Conservation (phyloP, 2,113 vertebrate species). For the Triplophysa dalaica region DNA sequence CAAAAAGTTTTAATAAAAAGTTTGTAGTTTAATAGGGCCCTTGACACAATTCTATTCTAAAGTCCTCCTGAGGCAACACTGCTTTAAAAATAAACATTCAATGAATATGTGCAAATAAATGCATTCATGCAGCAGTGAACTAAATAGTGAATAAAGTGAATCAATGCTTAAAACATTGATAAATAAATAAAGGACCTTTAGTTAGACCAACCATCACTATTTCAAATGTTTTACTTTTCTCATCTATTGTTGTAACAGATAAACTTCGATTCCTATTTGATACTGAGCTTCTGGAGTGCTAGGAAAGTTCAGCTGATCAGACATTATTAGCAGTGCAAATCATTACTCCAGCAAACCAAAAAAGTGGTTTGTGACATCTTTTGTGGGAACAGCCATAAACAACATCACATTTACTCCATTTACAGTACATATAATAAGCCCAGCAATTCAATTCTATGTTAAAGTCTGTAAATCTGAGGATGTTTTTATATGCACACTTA, state of each 20-base stretch:
- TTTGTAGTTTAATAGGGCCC: neutral
- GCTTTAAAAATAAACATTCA: neutral
- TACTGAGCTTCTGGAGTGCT: neutral
- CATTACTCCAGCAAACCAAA: too few relatives aligned
- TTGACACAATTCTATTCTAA: neutral
- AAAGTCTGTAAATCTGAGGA: too few relatives aligned
- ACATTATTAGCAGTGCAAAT: neutral
- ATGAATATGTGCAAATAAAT: neutral
- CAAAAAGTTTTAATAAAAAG: neutral
- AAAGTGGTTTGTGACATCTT: too few relatives aligned
- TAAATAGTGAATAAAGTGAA: too few relatives aligned
- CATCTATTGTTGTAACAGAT: conserved; percentile 3
- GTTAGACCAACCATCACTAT: neutral
- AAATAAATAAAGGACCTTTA: neutral
- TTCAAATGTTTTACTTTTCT: conserved; percentile 1
- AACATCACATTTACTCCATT: too few relatives aligned
- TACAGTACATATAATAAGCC: too few relatives aligned
- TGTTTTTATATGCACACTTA: too few relatives aligned
- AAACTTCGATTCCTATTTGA: conserved; percentile 6
- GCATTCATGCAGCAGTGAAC: neutral
- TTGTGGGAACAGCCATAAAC: too few relatives aligned
- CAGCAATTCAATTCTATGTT: too few relatives aligned
- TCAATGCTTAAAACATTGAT: neutral
- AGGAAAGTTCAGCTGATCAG: neutral
- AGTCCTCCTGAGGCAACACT: neutral